Base-by-base conservation (phyloP, 2,888 invertebrate genomes). In the Drosophila conformis region DNA sequence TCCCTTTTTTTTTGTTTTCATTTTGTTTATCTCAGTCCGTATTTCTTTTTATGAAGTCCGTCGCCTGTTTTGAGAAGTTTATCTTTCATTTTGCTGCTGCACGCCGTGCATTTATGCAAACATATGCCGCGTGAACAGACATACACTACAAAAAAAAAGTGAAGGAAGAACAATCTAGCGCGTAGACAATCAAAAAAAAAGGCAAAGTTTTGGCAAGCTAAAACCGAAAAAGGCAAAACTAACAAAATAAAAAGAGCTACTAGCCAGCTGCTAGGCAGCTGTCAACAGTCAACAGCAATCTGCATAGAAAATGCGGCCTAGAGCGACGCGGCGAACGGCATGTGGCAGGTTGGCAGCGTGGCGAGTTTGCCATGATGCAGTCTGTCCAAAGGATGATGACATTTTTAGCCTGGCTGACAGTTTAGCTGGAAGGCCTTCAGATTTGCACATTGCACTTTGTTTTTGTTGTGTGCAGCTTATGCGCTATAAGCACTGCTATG, bases 41-140 rank as follows among this genome's bases (percentile, higher is more conserved):
- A 35, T 38, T 36, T 46, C 51, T 48, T 2, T 64, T 38, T 27
- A 42, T 62, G 72, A 10, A 11, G 54, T n/a, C 38, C 33, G 61
- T 18, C 51, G 61, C 64, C 49, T 71, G 76, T 78, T 84, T 76
- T 80, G 86, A 63, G 58, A 87, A 89, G 83, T 90, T 78, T 90
- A 90, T 86, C 89, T 88, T 90, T 76, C 78, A 75, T 90, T 86
- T 76, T 78, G 89, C 82, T 66, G 70, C 57, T 53, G 67, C 67
- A 38, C 78, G 69, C 54, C 79, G 69, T 80, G 73, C 82, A 67
- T 86, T 80, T 88, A 82, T 86, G 89, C 90, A 86, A 90, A 89
- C 86, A 87, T 86, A 83, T 86, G 87, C 84, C 70, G 81, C 78
- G 78, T 73, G 70, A 75, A 86, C 29, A 60, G 81, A 35, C 51